Evolutionary conservation across 2,113 vertebrate genomes (phyloP), one percentile per base, ranked within the genome.

Genomic region (Pedetes capensis): DNA sequence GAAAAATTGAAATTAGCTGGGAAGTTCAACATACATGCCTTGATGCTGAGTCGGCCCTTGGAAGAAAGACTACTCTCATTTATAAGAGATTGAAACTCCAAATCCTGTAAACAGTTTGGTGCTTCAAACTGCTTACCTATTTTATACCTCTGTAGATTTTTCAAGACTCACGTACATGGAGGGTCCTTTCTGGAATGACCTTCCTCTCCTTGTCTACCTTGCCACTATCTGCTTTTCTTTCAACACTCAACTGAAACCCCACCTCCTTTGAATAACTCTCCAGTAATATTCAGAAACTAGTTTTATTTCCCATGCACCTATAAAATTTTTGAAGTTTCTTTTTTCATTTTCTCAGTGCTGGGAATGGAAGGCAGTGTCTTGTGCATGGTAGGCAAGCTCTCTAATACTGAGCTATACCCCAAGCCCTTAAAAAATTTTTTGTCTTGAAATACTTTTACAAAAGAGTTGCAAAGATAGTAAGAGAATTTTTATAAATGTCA

Each of bases 1-100:
- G 78, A 89, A 61, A 88, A 94, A 71, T 64, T 55, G 37, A 94
- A 91, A 93, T 20, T 71, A 64, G 53, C 55, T 78, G 51, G 92
- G 92, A 96, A 86, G 55, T 75, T 91, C 86, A 84, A 69, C 44
- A 61, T 44, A 13, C 12, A 78, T 37, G 18, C n/a, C 34, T 55
- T 49, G 51, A 25, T 87, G 17, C 71, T 39, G 39, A 91, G 27
- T 49, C 57, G 66, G 32, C 64, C n/a, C 64, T 69, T 90, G 37
- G 32, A 87, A 91, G 55, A 34, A 66, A 88, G 12, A 74, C 23
- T 4, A 51, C 3, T 93, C 75, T 64, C 34, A 66, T 27, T 47
- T 55, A 63, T 22, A 64, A 61, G 10, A 93, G 34, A 92, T 59
- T 55, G 55, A 81, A 82, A 74, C 82, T 55, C 11, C 42, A 87